These are phyloP conservation scores for Eleutherodactylus coqui DNA, from an alignment of 2,797 vertebrate genomes.

Conservation along the genomic window DNA sequence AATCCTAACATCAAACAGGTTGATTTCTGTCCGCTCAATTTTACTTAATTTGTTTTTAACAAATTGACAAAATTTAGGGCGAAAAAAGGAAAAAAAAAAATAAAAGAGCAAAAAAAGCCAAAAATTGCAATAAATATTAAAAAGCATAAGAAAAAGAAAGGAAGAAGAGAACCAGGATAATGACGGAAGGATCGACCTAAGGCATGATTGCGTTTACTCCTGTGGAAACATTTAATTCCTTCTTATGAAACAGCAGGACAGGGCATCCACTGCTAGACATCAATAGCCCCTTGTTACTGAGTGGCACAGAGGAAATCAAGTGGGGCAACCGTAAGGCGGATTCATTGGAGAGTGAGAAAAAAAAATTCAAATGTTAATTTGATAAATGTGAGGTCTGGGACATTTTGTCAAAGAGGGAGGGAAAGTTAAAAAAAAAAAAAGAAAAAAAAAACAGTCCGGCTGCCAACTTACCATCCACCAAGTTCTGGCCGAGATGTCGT, in stretches of 20 bases:
- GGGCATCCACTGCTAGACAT: slow-evolving; percentile 66
- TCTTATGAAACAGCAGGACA: slow-evolving; percentile 65
- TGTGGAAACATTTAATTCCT: slow-evolving; percentile 65
- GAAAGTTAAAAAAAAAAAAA: slow-evolving; percentile 69
- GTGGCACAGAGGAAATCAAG: slow-evolving; percentile 75
- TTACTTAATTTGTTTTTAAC: neutral
- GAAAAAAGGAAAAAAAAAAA: neutral
- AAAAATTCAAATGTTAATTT: slow-evolving; percentile 87
- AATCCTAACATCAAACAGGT: too few species aligned
- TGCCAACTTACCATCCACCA: slow-evolving; percentile 99
- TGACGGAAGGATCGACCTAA: slow-evolving; percentile 57
- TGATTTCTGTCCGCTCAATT: too few species aligned
- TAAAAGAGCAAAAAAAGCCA: neutral
- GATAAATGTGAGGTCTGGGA: slow-evolving; percentile 86
- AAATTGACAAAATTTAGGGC: neutral
- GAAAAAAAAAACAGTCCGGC: slow-evolving; percentile 78
- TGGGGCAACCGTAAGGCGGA: slow-evolving; percentile 80
- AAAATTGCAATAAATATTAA: slow-evolving; percentile 53
- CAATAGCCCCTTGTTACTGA: slow-evolving; percentile 71
- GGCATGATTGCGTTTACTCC: slow-evolving; percentile 68
- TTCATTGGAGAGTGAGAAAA: slow-evolving; percentile 83
- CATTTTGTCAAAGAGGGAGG: slow-evolving; percentile 85
- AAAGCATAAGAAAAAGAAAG: slow-evolving; percentile 63
- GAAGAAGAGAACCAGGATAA: slow-evolving; percentile 56
- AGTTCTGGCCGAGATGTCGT: slow-evolving; percentile 99